A percentile compares a stretch with the other conserved stretches of the same genome.
Conservation (phyloP, 2,888 invertebrate genomes). For the Ctena decussata region DNA sequence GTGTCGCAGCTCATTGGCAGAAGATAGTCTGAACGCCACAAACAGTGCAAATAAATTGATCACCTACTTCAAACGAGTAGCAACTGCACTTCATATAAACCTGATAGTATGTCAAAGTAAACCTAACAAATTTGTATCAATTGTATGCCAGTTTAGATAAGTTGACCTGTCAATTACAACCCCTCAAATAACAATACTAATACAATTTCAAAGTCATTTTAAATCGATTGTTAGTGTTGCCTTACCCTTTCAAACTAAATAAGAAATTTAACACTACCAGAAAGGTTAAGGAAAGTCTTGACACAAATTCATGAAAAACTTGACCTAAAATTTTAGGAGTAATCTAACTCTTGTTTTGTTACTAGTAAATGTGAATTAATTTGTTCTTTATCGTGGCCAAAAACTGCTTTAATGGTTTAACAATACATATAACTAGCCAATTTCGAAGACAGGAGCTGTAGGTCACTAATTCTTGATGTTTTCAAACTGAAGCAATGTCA, state of each 20-base stretch:
- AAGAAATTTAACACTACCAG: background rate
- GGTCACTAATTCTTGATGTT: too few relatives aligned
- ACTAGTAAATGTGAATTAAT: too few relatives aligned
- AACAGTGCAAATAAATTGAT: too few relatives aligned
- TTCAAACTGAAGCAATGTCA: too few relatives aligned
- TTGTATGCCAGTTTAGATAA: background rate
- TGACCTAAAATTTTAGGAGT: background rate
- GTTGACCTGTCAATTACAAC: background rate
- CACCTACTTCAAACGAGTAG: background rate
- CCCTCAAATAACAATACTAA: background rate
- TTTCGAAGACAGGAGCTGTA: too few relatives aligned
- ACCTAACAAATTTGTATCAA: constrained; percentile 7
- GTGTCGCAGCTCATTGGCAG: too few relatives aligned
- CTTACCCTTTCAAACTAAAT: background rate
- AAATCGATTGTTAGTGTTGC: background rate
- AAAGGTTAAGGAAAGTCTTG: background rate
- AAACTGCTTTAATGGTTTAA: too few relatives aligned
- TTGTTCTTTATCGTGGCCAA: too few relatives aligned
- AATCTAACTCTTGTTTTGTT: background rate
- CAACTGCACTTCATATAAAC: background rate
- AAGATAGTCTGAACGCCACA: too few relatives aligned
- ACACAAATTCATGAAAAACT: background rate
- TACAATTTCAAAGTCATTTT: background rate
- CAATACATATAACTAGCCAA: too few relatives aligned
- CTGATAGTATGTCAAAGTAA: constrained; percentile 10